Conservation (phyloP, 2,797 vertebrate species). For the Selene dorsalis region DNA sequence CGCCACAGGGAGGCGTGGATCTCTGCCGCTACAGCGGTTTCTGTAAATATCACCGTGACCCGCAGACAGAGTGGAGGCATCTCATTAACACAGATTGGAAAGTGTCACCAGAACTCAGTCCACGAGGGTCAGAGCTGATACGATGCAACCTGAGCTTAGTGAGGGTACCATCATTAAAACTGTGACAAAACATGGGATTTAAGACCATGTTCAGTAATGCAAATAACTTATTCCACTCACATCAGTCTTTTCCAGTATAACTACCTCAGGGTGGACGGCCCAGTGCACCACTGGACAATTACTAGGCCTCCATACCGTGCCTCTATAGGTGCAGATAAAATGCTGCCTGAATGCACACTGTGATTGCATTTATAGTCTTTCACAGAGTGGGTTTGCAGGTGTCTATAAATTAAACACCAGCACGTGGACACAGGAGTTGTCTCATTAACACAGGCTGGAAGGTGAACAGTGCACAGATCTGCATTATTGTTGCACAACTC, state of each 20-base stretch:
- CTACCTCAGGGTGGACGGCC: slow-evolving; percentile 39
- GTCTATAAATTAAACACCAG: slow-evolving; percentile 42
- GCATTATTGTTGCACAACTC: slow-evolving; percentile 36
- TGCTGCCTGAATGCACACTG: slow-evolving; percentile 31
- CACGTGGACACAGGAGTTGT: slow-evolving; percentile 37
- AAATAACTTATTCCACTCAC: slow-evolving; percentile 47
- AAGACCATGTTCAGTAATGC: slow-evolving; percentile 35
- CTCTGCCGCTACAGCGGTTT: slow-evolving; percentile 67
- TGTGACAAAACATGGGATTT: slow-evolving; percentile 64
- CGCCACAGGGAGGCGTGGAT: slow-evolving; percentile 69
- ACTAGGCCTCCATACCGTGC: slow-evolving; percentile 3
- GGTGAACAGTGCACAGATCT: slow-evolving; percentile 38
- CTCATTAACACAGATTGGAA: slow-evolving; percentile 81
- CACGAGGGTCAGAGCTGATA: slow-evolving; percentile 65
- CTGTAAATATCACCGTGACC: slow-evolving; percentile 82
- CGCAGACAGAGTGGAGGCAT: slow-evolving; percentile 74
- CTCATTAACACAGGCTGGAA: slow-evolving; percentile 54
- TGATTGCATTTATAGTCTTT: slow-evolving; percentile 35
- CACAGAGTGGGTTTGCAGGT: slow-evolving; percentile 19
- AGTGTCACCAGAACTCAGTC: slow-evolving; percentile 70
- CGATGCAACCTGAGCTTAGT: slow-evolving; percentile 50
- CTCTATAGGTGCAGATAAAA: slow-evolving; percentile 27
- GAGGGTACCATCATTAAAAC: slow-evolving; percentile 73
- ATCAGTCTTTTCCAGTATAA: slow-evolving; percentile 36
- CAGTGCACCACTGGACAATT: slow-evolving; percentile 36